A percentile compares a stretch with the other conserved stretches of the same genome.
These are phyloP conservation scores for Harpalus rufipes DNA, from an alignment of 2,888 invertebrate species.

Conservation along the genomic window DNA sequence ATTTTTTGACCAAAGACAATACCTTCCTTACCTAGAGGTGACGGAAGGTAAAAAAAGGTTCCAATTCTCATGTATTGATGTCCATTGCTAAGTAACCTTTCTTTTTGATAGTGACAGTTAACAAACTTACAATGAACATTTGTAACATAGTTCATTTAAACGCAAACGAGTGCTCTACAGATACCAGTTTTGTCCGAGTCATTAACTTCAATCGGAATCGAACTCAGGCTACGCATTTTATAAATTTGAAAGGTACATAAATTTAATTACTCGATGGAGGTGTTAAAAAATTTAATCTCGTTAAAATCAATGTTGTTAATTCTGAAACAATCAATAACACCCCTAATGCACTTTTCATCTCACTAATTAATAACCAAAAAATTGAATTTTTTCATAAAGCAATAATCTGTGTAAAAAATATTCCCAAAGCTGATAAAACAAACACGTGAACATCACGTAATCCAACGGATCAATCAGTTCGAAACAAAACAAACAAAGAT, in stretches of 20 bases:
- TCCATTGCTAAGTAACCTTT: too few relatives aligned
- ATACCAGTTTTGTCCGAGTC: background rate
- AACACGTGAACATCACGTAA: constrained; percentile 42
- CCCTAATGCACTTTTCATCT: constrained; percentile 22
- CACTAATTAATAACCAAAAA: constrained; percentile 45
- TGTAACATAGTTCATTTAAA: too few relatives aligned
- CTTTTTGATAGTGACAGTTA: too few relatives aligned
- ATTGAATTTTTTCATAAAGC: constrained; percentile 36
- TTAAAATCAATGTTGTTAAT: constrained; percentile 22
- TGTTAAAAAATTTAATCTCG: constrained; percentile 10
- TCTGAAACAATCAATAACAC: constrained; percentile 20
- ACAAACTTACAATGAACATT: too few relatives aligned
- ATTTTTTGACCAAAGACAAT: too few relatives aligned
- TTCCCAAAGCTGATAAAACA: constrained; percentile 46
- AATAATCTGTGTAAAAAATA: constrained; percentile 39
- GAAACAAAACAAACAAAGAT: constrained; percentile 62
- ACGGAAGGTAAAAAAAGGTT: too few relatives aligned
- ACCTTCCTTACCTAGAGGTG: too few relatives aligned
- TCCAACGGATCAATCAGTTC: constrained; percentile 54
- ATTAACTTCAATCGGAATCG: background rate
- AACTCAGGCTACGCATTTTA: background rate
- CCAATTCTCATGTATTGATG: too few relatives aligned
- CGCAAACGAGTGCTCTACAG: too few relatives aligned
- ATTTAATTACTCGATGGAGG: background rate
- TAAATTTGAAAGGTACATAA: background rate